Evolutionary conservation across 2,888 invertebrate species (phyloP).

Genomic region (Phaedon cochleariae): DNA sequence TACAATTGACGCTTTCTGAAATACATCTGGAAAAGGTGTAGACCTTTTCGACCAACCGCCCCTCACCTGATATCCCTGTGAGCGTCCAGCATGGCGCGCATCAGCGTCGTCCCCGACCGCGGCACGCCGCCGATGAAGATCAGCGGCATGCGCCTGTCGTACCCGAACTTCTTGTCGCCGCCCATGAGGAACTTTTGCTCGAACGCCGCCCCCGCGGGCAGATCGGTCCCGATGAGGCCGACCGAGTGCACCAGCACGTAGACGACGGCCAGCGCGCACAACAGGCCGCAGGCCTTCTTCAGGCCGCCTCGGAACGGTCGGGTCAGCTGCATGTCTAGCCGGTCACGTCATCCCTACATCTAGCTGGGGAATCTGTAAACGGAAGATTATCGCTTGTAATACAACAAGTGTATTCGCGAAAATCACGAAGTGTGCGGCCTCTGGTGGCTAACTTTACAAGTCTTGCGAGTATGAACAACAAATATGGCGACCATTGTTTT

Average conservation of each 20-base stretch:
- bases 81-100: slow-evolving; percentile 98
- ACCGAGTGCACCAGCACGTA: slow-evolving; percentile 38
- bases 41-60: no score
- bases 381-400: no score
- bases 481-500: no score
- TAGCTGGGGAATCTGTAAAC: slow-evolving; percentile 1
- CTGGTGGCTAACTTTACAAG: no score
- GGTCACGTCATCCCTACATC: slow-evolving; percentile 39
- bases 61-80: slow-evolving; percentile 91
- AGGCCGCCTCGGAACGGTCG: slow-evolving; percentile 45
- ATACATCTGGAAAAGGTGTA: no score
- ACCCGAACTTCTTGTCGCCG: slow-evolving; percentile 73
- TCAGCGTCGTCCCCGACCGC: slow-evolving; percentile 95
- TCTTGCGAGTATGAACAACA: no score
- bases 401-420: no score
- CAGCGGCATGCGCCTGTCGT: slow-evolving; percentile 89
- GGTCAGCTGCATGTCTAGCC: slow-evolving; percentile 42
- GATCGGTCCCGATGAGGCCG: slow-evolving; percentile 33
- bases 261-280: slow-evolving; percentile 32
- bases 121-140: slow-evolving; percentile 99
- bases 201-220: slow-evolving; percentile 48
- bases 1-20: no score
- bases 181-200: slow-evolving; percentile 71
- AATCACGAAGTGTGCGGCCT: no score
- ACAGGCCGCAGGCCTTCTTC: slow-evolving; percentile 41